Percentiles rank a stretch among this genome's conserved stretches.
phyloP scores from a whole-genome alignment of 2,888 invertebrate genomes.

The Cryptus viduatorius region DNA sequence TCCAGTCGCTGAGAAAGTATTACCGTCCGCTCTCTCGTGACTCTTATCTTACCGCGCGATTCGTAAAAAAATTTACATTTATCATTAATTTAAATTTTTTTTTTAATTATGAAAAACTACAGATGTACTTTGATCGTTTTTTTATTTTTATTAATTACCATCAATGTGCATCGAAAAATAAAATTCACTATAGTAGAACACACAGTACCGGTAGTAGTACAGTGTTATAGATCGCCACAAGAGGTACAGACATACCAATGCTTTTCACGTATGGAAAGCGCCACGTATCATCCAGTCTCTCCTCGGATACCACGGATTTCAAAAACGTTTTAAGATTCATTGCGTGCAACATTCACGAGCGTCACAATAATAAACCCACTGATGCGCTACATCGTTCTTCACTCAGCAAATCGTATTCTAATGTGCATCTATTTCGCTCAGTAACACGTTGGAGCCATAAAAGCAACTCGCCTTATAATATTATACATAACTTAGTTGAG shows the following conservation, averaged over 20 bases:
- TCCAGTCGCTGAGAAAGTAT: neutral
- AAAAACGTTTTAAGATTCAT: conserved; percentile 49
- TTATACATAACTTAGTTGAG: conserved; percentile 13
- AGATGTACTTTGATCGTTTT: neutral
- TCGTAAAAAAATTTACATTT: neutral
- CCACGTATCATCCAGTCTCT: conserved; percentile 5
- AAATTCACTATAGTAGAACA: neutral
- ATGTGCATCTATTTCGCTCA: conserved; percentile 49
- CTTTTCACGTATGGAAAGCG: neutral
- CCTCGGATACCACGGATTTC: neutral
- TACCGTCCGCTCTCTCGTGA: neutral
- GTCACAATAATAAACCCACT: conserved; percentile 51
- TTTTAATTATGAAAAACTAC: neutral
- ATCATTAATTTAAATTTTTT: neutral
- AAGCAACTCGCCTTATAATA: conserved; percentile 17
- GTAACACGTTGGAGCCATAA: conserved; percentile 13
- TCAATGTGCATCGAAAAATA: neutral
- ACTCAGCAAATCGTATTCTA: conserved; percentile 69
- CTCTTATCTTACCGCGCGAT: neutral
- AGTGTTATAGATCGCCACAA: no score
- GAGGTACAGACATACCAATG: neutral
- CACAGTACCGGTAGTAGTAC: no score
- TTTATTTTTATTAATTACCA: neutral
- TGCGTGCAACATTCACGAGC: conserved; percentile 38
- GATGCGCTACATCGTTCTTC: conserved; percentile 70